Evolutionary conservation across 2,113 vertebrate genomes (phyloP), one percentile per base, ranked within the genome.

Genomic region (Chelonoidis abingdonii): DNA sequence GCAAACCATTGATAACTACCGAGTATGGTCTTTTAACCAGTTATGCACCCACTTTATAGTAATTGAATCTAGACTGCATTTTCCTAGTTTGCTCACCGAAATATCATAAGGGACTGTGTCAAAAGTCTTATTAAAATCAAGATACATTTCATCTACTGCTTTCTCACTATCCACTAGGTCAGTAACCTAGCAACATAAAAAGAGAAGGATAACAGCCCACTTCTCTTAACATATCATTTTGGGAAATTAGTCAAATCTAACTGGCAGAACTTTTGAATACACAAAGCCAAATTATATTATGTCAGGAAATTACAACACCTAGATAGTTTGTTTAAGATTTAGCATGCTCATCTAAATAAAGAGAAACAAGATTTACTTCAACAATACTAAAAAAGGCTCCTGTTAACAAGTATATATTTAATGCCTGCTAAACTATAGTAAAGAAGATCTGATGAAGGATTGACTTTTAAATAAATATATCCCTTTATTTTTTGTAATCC

Each of bases 401-500:
- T 84, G 14, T 86, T 75, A 76, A 89, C 27, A 86, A 1, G 0
- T 8, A 62, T 1, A 4, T 57, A 86, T 76, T 91, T 95, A 83
- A 93, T 65, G 27, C 17, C 76, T 57, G 93, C 78, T 89, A 65
- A 93, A 83, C 12, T 49, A 38, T 56, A 87, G 17, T 13, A 92
- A 90, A 92, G 53, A 78, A 80, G 86, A 86, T 35, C 47, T 87
- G 75, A 41, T 53, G 6, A 44, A 65, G 44, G 53, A 92, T 44
- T 89, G 89, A 86, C 62, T 96, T 97, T 85, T 82, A 76, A 92
- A 93, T 87, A 92, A 90, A 91, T 3, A 6, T 16, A 65, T 85
- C 87, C 65, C 72, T 89, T 88, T 81, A 57, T 10, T 76, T 25
- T 72, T 93, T 93, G 35, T 84, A 91, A 86, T 81, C 84, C 79